Conservation (phyloP, 2,888 invertebrate species). For the Plebejus anna region DNA sequence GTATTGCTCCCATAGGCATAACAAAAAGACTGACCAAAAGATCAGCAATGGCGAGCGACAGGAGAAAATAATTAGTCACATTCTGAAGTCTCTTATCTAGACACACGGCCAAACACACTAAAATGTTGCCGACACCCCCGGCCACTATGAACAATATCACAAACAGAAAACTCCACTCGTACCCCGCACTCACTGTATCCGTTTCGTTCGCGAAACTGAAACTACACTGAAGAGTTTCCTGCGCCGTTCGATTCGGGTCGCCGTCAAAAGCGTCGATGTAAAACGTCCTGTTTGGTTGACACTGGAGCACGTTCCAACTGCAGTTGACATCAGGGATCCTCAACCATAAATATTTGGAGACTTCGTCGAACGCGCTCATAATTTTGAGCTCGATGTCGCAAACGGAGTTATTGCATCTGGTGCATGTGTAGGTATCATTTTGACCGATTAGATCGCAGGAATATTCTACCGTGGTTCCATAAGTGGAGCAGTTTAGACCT, state of each 20-base stretch:
- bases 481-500: constrained; percentile 55
- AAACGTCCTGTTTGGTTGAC: constrained; percentile 62
- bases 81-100: constrained; percentile 94
- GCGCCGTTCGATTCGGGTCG: constrained; percentile 44
- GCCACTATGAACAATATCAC: constrained; percentile 92
- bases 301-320: constrained; percentile 57
- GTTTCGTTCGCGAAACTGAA: constrained; percentile 58
- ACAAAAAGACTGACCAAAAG: constrained; percentile 95
- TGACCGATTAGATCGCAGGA: constrained; percentile 65
- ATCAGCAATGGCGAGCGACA: constrained; percentile 96
- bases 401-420: constrained; percentile 59
- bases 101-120: constrained; percentile 96
- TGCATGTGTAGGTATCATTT: constrained; percentile 72
- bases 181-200: constrained; percentile 51
- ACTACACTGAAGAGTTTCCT: constrained; percentile 62
- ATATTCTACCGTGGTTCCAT: constrained; percentile 47
- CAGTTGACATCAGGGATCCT: constrained; percentile 58
- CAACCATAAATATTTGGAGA: constrained; percentile 65
- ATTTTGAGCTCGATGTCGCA: constrained; percentile 70
- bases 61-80: constrained; percentile 96
- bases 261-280: constrained; percentile 52
- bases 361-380: constrained; percentile 63
- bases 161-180: constrained; percentile 92
- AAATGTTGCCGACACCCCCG: constrained; percentile 93
- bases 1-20: constrained; percentile 97